Evolutionary conservation across 2,113 vertebrate genomes (phyloP), one percentile per base, ranked within the genome.

Genomic region (Sciurus niger): DNA sequence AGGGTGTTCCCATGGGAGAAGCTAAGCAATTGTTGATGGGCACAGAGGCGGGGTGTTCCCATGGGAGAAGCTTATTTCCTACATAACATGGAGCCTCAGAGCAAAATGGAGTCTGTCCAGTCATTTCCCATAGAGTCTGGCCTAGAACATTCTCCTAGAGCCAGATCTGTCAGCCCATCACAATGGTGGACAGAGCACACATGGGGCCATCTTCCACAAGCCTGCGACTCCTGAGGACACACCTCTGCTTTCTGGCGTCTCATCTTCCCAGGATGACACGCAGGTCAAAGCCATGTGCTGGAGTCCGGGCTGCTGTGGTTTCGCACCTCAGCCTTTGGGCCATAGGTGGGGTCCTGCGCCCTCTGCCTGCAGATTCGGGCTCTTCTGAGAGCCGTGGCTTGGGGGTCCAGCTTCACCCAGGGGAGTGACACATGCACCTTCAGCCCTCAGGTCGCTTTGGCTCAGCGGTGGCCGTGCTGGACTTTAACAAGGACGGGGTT

Each of bases 371-470:
- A 63, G 63, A 48, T 24, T 10, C 32, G 8, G 58, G 25, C 20
- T 32, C 2, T 40, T 43, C 37, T 30, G 79, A 79, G 92, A 84
- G 89, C 55, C 0, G 0, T 25, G 32, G 74, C 14, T 63, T 60
- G 58, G 58, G 6, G 24, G 22, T 28, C 8, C 24, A 63, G 24
- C 60, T 51, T 32, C 17, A 37, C 82, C 96, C 10, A 40, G 30
- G 53, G 0, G 67, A 82, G 37, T 83, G 32, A 94, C 94, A 0
- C 16, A 4, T 94, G 25, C 63, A 79, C 76, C 89, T 97, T 94
- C 43, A 99, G 99, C 97, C 98, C 87, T 98, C 99, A 96, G 99
- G 99, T 95, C 98, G 99, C 48, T 98, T 99, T 92, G 99, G 99
- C 90, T 99, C 99, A 11, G 98, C 99, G 10, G 34, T 99, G 97